These are phyloP conservation scores for Thereva nobilitata DNA, from an alignment of 2,888 invertebrate species.

Conservation along the genomic window DNA sequence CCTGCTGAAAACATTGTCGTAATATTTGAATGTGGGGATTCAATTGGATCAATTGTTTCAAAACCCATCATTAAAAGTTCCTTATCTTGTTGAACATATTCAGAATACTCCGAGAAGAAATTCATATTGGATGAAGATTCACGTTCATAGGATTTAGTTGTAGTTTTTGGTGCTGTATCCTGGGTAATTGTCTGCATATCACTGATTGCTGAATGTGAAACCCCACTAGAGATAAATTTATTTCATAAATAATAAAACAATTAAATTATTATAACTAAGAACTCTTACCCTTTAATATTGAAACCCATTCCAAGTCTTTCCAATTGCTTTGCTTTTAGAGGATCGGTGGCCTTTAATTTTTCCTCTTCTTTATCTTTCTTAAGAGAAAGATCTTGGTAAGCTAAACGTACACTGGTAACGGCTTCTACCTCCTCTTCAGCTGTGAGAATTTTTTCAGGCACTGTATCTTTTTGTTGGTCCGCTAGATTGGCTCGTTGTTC, in stretches of 20 bases:
- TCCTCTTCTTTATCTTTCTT: constrained; percentile 74
- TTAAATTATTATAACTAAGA: constrained; percentile 23
- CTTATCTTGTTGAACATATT: constrained; percentile 46
- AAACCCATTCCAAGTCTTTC: constrained; percentile 95
- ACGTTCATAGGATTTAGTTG: constrained; percentile 60
- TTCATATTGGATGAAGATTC: constrained; percentile 37
- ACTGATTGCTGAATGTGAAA: constrained; percentile 83
- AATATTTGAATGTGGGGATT: constrained; percentile 52
- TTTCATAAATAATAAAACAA: constrained; percentile 25
- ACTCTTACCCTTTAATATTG: constrained; percentile 50
- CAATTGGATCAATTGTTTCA: constrained; percentile 57
- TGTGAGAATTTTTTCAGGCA: constrained; percentile 51
- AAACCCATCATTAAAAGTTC: constrained; percentile 56
- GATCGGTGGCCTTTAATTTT: constrained; percentile 72
- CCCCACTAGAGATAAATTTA: constrained; percentile 59
- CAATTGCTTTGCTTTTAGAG: constrained; percentile 82
- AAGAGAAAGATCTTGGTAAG: constrained; percentile 76
- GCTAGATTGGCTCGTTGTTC: constrained; percentile 87
- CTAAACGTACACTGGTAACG: constrained; percentile 70
- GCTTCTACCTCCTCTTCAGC: constrained; percentile 71
- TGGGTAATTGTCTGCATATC: constrained; percentile 94
- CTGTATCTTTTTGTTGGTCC: constrained; percentile 69
- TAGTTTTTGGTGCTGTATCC: constrained; percentile 64
- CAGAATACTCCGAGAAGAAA: constrained; percentile 53
- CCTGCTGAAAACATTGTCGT: constrained; percentile 53